Base-by-base conservation (phyloP, 2,888 invertebrate species). In the Caradrina clavipalpis region DNA sequence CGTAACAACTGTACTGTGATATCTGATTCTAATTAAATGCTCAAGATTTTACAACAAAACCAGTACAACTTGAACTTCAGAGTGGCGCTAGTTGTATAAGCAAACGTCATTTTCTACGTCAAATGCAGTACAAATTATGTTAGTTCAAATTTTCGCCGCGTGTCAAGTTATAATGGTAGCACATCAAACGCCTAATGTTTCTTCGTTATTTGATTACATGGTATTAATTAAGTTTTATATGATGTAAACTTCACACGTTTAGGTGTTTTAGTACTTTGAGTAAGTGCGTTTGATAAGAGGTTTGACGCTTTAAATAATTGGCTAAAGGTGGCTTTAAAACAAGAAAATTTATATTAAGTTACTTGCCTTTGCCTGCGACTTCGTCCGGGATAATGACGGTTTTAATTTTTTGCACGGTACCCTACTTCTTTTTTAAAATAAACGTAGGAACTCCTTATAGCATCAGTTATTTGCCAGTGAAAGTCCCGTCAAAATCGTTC, bases 191-290 rank as follows among this genome's bases (percentile, higher is more conserved):
- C 60, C 59, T 76, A 55, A 69, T 64, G 53, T 54, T 55, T 66
- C 61, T 61, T 21, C 39, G 42, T 69, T 74, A 74, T 78, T 81
- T 59, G 54, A 83, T 83, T 62, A 68, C 70, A 55, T 66, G 66
- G 56, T 57, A 74, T 80, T 69, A 76, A 80, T 80, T 77, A 66
- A 74, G 55, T 74, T 76, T 73, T 62, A 58, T 72, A 60, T 59
- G 72, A 75, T 65, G 71, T 74, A 47, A 74, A 74, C 49, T 82
- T 67, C 26, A 59, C 55, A 69, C 59, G 31, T 50, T 73, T 22
- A 56, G 54, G 15, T 62, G 53, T 80, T 63, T 62, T 59, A 58
- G 64, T 61, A 60, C 80, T 67, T 67, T 59, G 58, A 15, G n/a
- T 53, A 42, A 55, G 55, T 69, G 17, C 35, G 13, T 42, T n/a